Evolutionary conservation across 2,113 vertebrate genomes (phyloP), one percentile per base, ranked within the genome.

Genomic region (Urocynchramus pylzowi): DNA sequence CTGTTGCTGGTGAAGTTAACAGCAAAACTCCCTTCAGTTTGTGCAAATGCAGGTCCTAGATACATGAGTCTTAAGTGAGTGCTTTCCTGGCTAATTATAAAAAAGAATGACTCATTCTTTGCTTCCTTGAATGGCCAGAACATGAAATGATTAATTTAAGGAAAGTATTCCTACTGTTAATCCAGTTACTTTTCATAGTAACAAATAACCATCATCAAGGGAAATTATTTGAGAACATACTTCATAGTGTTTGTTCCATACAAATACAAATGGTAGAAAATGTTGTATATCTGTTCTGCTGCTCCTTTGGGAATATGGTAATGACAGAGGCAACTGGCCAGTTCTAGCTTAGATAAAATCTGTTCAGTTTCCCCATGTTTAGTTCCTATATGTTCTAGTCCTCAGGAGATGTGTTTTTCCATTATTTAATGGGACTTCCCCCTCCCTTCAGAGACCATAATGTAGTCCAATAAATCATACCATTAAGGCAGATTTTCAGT

Each of bases 181-280:
- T 49, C 13, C 41, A 45, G 44, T 90, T 90, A 67, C 37, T 93
- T 90, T 93, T 39, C 33, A 64, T 41, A 75, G 69, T 56, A 89
- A 60, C 59, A 86, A 88, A 92, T 84, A 56, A 92, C 59, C 27
- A n/a, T 52, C 41, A 87, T 90, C 35, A 87, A 75, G 37, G 52
- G 53, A 92, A 88, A 89, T 81, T 94, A 67, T 93, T 96, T 86
- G 88, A 75, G 39, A 92, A 90, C 13, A 59, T 52, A n/a, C 21
- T 96, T 91, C 54, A n/a, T 90, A 27, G 6, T 81, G 52, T 67
- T 94, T 74, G 60, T 78, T 56, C 28, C 24, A 39, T 56, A 69
- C 16, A 88, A 77, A 84, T 30, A 88, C 19, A 94, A 96, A 71
- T 30, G 2, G 21, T 68, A 50, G 28, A 63, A 95, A 77, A 84